Conservation (phyloP, 2,113 vertebrate species). For the Glaucomys volans region DNA sequence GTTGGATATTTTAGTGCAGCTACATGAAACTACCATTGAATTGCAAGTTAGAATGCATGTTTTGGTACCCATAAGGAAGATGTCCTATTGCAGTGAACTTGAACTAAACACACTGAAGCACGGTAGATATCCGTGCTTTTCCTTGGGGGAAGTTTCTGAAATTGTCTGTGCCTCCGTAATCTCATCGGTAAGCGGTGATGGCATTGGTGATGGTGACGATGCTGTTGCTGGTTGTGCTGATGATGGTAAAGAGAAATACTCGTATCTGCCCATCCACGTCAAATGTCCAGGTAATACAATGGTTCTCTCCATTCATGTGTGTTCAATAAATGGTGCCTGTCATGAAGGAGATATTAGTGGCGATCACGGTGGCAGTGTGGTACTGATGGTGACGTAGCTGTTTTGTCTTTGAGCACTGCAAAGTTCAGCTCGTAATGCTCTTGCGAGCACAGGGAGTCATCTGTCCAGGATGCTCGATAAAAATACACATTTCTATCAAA, state of each 20-base stretch:
- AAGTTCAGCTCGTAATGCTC: background rate
- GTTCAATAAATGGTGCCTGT: background rate
- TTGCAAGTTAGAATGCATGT: background rate
- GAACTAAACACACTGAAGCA: background rate
- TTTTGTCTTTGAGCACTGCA: background rate
- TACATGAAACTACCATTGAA: background rate
- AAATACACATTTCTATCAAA: background rate
- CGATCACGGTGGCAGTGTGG: fast-evolving
- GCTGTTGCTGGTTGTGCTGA: fast-evolving
- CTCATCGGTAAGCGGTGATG: background rate
- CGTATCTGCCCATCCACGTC: background rate
- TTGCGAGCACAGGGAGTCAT: background rate
- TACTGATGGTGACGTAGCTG: background rate
- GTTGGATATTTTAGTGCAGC: background rate
- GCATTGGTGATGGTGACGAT: fast-evolving
- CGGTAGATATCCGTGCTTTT: background rate
- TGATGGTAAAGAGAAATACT: background rate
- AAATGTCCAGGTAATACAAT: background rate
- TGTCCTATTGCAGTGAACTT: background rate
- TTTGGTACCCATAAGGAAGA: background rate
- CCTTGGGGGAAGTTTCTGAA: background rate
- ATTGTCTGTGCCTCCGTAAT: background rate
- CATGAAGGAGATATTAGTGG: background rate
- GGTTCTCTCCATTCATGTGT: background rate
- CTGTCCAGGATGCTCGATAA: background rate